Percentiles rank a stretch among this genome's conserved stretches.
phyloP scores from a whole-genome alignment of 2,797 vertebrate species.

The Cynopterus sphinx region DNA sequence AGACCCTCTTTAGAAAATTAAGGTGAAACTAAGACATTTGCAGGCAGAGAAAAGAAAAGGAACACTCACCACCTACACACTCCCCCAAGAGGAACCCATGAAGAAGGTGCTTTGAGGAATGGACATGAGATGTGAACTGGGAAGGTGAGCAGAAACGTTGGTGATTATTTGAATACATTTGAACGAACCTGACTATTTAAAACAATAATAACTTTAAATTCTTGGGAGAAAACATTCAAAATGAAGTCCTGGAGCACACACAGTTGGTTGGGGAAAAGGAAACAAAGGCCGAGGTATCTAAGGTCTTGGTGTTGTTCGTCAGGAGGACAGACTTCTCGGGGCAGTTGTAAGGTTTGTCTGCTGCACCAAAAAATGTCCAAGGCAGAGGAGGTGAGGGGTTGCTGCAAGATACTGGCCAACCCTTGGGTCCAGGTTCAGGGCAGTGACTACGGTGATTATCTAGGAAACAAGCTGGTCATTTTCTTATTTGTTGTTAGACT shows the following conservation, averaged over 20 bases:
- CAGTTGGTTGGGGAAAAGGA: background rate
- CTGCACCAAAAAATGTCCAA: background rate
- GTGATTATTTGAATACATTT: background rate
- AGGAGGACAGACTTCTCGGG: background rate
- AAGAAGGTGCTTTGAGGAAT: background rate
- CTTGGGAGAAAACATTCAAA: background rate
- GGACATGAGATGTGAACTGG: background rate
- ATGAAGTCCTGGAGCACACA: background rate
- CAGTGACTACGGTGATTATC: background rate
- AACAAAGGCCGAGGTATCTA: background rate
- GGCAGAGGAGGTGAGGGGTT: background rate
- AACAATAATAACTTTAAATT: background rate
- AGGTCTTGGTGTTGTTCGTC: background rate
- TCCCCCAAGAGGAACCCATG: background rate
- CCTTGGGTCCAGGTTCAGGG: background rate
- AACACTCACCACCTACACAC: background rate
- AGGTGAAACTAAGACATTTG: background rate
- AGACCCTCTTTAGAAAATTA: background rate
- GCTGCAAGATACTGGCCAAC: background rate
- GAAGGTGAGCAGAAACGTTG: background rate
- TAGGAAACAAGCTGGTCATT: background rate
- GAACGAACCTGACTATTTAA: background rate
- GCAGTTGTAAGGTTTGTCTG: background rate
- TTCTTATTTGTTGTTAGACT: background rate
- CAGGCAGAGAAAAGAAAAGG: background rate